Evolutionary conservation across 2,113 vertebrate species (phyloP), one percentile per base, ranked within the genome.

Genomic region (Kryptolebias marmoratus): DNA sequence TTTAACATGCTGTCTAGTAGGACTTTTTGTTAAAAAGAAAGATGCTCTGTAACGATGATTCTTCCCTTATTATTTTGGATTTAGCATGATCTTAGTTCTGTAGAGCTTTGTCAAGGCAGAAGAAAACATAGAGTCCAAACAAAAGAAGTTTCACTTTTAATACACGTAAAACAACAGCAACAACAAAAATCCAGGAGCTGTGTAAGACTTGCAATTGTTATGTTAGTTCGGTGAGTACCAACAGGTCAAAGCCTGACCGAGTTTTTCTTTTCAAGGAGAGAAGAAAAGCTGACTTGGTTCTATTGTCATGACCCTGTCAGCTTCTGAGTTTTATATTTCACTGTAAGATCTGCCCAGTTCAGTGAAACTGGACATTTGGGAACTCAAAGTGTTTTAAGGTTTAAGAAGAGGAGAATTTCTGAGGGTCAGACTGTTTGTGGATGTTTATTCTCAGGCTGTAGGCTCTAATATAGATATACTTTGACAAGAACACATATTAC

Each of bases 321-420:
- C 36, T 42, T 22, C 28, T 8, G 12, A 52, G 32, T 59, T 16
- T 74, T 60, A 31, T 27, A 54, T 66, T 18, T 74, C 48, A n/a
- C 16, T 74, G 36, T 44, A 53, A 18, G 1, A 22, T 0, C 27
- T 53, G 55, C 39, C 64, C 64, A 15, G 13, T 53, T 67, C 18
- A 74, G 45, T 66, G 53, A 22, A 60, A 30, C 9, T 42, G 27
- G 36, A 44, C 60, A 28, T 67, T 74, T 66, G 47, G 36, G 60
- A 67, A 52, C 22, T 16, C 63, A 66, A 49, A 66, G 27, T 14
- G 32, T 67, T 60, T 66, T 73, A 60, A 66, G 50, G 59, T 11
- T 18, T 12, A 32, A 28, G 22, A 27, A 16, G 36, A 22, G 30
- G 50, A 39, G 36, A 58, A 52, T 22, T 62, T 59, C 16, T 15